phyloP scores from a whole-genome alignment of 2,113 vertebrate genomes.

The Rana temporaria region DNA sequence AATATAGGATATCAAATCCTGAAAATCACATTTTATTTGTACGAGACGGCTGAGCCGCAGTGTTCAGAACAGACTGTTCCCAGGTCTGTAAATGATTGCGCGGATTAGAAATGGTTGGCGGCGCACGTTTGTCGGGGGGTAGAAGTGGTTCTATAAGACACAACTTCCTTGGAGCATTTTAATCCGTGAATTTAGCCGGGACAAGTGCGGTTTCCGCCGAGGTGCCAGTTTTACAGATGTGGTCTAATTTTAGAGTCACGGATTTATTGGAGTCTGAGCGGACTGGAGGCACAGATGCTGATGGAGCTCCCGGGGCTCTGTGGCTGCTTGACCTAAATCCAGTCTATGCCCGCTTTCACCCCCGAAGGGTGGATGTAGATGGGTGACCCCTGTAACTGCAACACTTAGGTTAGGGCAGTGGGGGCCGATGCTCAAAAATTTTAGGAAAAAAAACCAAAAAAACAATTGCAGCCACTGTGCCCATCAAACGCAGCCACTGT shows the following conservation, averaged over 20 bases:
- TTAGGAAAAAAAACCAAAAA: no score
- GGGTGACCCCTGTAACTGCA: no score
- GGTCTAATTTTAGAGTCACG: not conserved
- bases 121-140: not conserved
- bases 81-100: not conserved
- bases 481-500: no score
- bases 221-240: not conserved
- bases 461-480: no score
- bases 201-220: not conserved
- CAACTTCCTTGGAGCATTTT: not conserved
- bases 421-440: no score
- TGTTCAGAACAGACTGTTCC: slow-evolving; percentile 25
- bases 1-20: not conserved
- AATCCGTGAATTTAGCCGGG: not conserved
- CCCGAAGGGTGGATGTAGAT: no score
- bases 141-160: not conserved
- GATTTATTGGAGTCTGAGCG: not conserved
- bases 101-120: slow-evolving; percentile 4
- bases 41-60: not conserved
- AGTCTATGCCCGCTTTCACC: no score
- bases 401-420: no score
- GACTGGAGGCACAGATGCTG: not conserved
- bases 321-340: no score
- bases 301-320: no score
- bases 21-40: not conserved